Percentiles rank a stretch among this genome's conserved stretches.
Evolutionary conservation across 2,888 invertebrate species (phyloP).

Genomic region (Agonopterix subpropinquella): DNA sequence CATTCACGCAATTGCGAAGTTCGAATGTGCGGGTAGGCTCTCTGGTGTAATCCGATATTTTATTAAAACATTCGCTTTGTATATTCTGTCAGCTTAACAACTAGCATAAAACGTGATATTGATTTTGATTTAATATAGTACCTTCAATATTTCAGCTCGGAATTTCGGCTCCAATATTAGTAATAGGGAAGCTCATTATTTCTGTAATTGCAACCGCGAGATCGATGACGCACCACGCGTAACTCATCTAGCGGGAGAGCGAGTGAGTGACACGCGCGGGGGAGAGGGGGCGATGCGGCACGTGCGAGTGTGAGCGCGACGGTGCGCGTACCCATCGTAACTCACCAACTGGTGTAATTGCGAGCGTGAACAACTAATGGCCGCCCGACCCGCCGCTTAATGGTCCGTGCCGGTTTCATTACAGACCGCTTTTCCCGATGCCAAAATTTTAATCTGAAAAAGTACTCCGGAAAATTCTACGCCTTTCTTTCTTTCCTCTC

Average conservation of each 20-base stretch:
- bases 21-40: too few relatives aligned
- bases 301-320: conserved; percentile 18
- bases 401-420: conserved; percentile 59
- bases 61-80: too few relatives aligned
- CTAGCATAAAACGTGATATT: background rate
- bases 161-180: background rate
- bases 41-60: too few relatives aligned
- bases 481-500: conserved; percentile 6
- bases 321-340: conserved; percentile 37
- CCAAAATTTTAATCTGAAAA: conserved; percentile 59
- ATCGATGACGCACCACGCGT: background rate
- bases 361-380: conserved; percentile 56
- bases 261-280: background rate
- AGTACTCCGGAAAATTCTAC: conserved; percentile 28
- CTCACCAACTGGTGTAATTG: conserved; percentile 54
- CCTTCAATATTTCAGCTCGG: background rate
- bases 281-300: background rate
- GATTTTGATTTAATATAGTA: background rate
- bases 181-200: background rate
- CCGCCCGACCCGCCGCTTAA: conserved; percentile 40
- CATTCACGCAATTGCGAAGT: too few relatives aligned
- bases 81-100: too few relatives aligned
- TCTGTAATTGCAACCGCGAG: background rate
- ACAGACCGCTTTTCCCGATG: conserved; percentile 42
- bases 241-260: too few relatives aligned